These are phyloP conservation scores for Leptinotarsa lineolata DNA, from an alignment of 1,140 invertebrate genomes.

Conservation along the genomic window DNA sequence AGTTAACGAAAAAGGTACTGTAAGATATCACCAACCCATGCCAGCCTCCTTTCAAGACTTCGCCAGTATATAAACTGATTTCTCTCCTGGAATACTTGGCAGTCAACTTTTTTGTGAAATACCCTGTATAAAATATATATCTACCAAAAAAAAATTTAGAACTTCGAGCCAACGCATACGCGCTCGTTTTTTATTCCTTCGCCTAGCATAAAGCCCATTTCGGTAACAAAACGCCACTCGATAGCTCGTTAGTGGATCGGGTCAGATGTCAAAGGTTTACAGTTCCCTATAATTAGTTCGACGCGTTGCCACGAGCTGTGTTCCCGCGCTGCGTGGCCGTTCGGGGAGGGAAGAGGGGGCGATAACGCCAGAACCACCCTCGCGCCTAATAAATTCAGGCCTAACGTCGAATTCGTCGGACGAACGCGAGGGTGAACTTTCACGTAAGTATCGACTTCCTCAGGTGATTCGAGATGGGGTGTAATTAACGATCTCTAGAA, in stretches of 20 bases:
- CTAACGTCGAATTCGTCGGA: neutral
- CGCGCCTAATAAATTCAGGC: neutral
- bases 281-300: constrained; percentile 56
- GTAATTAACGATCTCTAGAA: neutral
- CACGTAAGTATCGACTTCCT: neutral
- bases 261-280: constrained; percentile 57
- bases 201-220: neutral
- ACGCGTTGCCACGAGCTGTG: constrained; percentile 43
- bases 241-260: constrained; percentile 56
- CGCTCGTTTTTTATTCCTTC: too few species aligned
- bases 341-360: neutral
- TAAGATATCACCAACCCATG: too few species aligned
- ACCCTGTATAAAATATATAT: too few species aligned
- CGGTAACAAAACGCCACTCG: constrained; percentile 52
- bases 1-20: too few species aligned
- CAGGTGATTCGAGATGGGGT: constrained; percentile 3
- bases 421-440: neutral
- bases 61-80: too few species aligned
- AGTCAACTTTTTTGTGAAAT: too few species aligned
- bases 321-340: neutral
- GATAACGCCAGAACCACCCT: neutral
- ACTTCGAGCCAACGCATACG: too few species aligned
- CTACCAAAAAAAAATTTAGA: too few species aligned
- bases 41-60: too few species aligned
- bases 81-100: too few species aligned